A percentile compares a stretch with the other conserved stretches of the same genome.
Conservation (phyloP, 2,797 vertebrate genomes). For the Leptodon cayanensis region DNA sequence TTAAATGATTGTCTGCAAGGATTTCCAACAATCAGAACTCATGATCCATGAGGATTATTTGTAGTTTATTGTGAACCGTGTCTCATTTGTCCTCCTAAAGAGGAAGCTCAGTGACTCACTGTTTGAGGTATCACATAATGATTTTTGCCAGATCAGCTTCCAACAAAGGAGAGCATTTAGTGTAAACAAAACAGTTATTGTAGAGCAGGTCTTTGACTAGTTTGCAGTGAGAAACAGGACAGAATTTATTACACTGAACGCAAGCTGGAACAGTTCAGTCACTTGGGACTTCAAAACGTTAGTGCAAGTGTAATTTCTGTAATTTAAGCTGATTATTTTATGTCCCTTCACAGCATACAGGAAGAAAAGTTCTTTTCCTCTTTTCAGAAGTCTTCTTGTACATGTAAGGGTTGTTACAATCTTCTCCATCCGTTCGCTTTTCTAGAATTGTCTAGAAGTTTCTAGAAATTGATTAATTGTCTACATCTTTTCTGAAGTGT, state of each 20-base stretch:
- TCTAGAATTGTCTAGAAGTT: background rate
- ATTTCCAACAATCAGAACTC: background rate
- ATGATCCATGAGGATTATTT: background rate
- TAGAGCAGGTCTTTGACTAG: background rate
- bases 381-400: background rate
- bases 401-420: background rate
- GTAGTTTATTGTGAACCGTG: background rate
- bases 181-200: background rate
- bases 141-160: slow-evolving; percentile 12
- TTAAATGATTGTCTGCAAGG: background rate
- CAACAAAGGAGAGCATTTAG: background rate
- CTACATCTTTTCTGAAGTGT: background rate
- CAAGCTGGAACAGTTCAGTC: background rate
- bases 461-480: background rate
- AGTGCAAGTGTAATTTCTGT: background rate
- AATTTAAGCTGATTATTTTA: background rate
- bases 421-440: background rate
- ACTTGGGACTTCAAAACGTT: background rate
- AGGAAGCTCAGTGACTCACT: slow-evolving; percentile 25
- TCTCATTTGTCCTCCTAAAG: slow-evolving; percentile 2
- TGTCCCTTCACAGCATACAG: background rate
- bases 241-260: background rate
- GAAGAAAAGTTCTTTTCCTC: background rate
- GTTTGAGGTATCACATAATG: background rate
- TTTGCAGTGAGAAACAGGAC: background rate